Percentiles rank a stretch among this genome's conserved stretches.
phyloP scores from a whole-genome alignment of 1,140 invertebrate species.

The Hyphantria cunea region DNA sequence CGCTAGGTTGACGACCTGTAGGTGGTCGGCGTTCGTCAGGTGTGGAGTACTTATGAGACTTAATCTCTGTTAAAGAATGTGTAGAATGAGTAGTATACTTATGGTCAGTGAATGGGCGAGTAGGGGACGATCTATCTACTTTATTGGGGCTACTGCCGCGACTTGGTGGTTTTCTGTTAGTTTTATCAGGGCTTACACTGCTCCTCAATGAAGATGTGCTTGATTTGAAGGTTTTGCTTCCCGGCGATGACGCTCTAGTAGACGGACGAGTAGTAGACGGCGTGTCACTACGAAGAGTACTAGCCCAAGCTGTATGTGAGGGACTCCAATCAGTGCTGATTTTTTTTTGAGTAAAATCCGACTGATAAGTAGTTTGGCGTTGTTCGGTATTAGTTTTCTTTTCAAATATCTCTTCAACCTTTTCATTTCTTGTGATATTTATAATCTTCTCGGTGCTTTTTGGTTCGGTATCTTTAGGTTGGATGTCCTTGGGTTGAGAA shows the following conservation, averaged over 20 bases:
- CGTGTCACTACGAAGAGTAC: constrained; percentile 84
- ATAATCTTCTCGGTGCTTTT: constrained; percentile 3
- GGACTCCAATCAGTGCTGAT: constrained; percentile 85
- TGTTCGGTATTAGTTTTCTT: constrained; percentile 60
- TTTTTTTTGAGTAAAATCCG: constrained; percentile 81
- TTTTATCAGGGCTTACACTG: constrained; percentile 82
- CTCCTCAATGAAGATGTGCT: constrained; percentile 80
- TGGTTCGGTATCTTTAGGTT: not conserved
- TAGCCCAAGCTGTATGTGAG: constrained; percentile 87
- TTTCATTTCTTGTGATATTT: constrained; percentile 53
- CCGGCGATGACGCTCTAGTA: constrained; percentile 73
- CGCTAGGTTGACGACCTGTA: constrained; percentile 47
- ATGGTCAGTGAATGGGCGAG: constrained; percentile 47
- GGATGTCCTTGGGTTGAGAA: not conserved
- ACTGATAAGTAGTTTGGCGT: constrained; percentile 84
- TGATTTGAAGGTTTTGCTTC: constrained; percentile 69
- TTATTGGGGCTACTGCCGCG: constrained; percentile 69
- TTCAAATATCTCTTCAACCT: constrained; percentile 53
- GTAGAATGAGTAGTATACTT: constrained; percentile 56
- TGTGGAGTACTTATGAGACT: constrained; percentile 42
- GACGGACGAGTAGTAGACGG: constrained; percentile 72
- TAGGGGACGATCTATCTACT: constrained; percentile 57
- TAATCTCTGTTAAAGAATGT: constrained; percentile 52
- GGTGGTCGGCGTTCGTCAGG: constrained; percentile 41
- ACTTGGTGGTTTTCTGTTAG: constrained; percentile 56